Base-by-base conservation (phyloP, 2,888 invertebrate species). In the Micoletzkya japonica region DNA sequence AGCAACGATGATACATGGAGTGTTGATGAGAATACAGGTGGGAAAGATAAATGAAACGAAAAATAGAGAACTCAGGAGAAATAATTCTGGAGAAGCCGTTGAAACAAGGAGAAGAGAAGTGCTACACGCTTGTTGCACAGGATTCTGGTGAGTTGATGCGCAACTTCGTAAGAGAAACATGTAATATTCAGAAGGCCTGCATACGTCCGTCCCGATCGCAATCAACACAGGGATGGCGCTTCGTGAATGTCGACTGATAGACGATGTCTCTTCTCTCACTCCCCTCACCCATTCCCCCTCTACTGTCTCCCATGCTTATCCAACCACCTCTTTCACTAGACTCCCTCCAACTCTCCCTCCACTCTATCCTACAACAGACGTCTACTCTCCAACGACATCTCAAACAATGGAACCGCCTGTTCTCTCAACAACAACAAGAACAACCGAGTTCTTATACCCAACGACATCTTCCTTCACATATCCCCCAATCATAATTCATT, bases 171-270 rank as follows among this genome's bases (percentile, higher is more conserved):
- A n/a, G 24, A 17, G n/a, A 4, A 6, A 50, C 4, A 4, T 20
- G 17, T n/a, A 20, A 50, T 14, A 56, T 64, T 20, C 64, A 57
- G 57, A 67, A 14, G 67, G 67, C 14, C 32, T 30, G 14, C 20
- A 39, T 7, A 39, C 67, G 37, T 20, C 20, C 1, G 67, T 67
- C 4, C 56, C 67, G 1, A 30, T 67, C 14, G 57, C 67, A 1
- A 34, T 67, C 39, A 67, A 67, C 44, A 67, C 67, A 6, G 67
- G 67, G 17, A 67, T 57, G 28, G 56, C 67, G 1, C 26, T 57
- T 28, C 67, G 32, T 32, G 37, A 28, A 17, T 56, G 57, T 34
- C 28, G 44, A 1, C 17, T n/a, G 0, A 57, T 67, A 37, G 32
- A 32, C 24, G 57, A 67, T 26, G 30, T 57, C 7, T 3, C 37